Percentiles rank a stretch among this genome's conserved stretches.
These are phyloP conservation scores for Lordiphosa fenestrarum DNA, from an alignment of 2,888 invertebrate species.

Conservation along the genomic window DNA sequence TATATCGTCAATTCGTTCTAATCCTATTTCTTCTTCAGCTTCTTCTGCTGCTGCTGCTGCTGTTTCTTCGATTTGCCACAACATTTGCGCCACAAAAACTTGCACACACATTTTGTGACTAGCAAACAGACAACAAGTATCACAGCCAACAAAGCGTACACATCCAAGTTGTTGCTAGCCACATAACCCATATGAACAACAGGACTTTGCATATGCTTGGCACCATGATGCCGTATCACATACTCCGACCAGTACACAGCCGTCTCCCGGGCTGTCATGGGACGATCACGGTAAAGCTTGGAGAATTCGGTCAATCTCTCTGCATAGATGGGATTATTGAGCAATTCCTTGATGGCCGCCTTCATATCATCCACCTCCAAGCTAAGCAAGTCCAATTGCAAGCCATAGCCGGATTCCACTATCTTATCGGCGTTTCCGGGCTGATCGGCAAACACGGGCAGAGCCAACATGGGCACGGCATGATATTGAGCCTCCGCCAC, in stretches of 20 bases:
- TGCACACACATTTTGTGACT: slow-evolving; percentile 40
- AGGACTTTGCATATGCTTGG: slow-evolving; percentile 82
- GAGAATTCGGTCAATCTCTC: slow-evolving; percentile 79
- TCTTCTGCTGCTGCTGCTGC: slow-evolving; percentile 35
- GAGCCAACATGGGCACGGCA: slow-evolving; percentile 81
- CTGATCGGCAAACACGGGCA: slow-evolving; percentile 78
- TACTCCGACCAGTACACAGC: slow-evolving; percentile 83
- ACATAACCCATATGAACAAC: slow-evolving; percentile 80
- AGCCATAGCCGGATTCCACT: slow-evolving; percentile 65
- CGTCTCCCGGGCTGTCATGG: slow-evolving; percentile 81
- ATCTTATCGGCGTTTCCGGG: slow-evolving; percentile 67
- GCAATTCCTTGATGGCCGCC: slow-evolving; percentile 58
- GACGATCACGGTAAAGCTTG: slow-evolving; percentile 82
- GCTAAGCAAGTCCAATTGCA: slow-evolving; percentile 47
- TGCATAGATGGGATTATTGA: slow-evolving; percentile 65
- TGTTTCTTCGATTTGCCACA: slow-evolving; percentile 41
- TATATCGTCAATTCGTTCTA: not conserved
- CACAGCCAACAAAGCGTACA: slow-evolving; percentile 60
- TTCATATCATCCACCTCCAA: slow-evolving; percentile 50
- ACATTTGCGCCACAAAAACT: slow-evolving; percentile 41
- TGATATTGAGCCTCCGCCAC: slow-evolving; percentile 84
- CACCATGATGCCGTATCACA: slow-evolving; percentile 82
- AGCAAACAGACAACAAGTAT: slow-evolving; percentile 28
- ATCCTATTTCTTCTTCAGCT: slow-evolving; percentile 49
- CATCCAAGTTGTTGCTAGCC: slow-evolving; percentile 81